Conservation (phyloP, 2,113 vertebrate species). For the Reinhardtius hippoglossoides region DNA sequence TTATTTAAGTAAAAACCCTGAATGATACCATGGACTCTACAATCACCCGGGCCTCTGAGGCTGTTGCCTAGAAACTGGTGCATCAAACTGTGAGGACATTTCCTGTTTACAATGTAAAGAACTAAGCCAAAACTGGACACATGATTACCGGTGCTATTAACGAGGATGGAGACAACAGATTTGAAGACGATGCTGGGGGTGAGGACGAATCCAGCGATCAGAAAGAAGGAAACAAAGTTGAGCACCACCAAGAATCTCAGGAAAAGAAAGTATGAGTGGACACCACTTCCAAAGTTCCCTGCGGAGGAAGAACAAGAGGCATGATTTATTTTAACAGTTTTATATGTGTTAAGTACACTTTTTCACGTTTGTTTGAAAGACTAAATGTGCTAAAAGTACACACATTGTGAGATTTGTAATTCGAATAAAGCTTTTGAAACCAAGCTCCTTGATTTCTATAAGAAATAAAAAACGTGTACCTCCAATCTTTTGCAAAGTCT, state of each 20-base stretch:
- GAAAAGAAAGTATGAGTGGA: constrained; percentile 88
- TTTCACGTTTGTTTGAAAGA: no score
- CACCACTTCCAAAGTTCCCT: constrained; percentile 91
- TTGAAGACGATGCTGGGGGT: constrained; percentile 81
- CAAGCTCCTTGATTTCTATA: neutral
- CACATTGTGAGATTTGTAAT: no score
- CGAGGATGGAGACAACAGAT: constrained; percentile 14
- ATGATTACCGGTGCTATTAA: constrained; percentile 63
- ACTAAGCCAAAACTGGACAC: neutral
- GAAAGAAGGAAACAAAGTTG: constrained; percentile 84
- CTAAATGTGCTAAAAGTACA: no score
- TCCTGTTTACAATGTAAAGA: no score
- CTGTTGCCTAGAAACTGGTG: no score
- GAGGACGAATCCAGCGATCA: constrained; percentile 83
- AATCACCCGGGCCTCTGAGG: no score
- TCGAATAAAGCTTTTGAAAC: no score
- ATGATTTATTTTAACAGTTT: no score
- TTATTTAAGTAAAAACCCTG: no score
- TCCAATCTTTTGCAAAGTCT: constrained; percentile 81
- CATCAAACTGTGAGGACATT: no score
- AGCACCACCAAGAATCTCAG: constrained; percentile 89
- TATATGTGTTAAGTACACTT: neutral
- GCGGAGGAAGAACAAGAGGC: neutral
- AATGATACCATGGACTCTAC: no score
- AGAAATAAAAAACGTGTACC: constrained; percentile 60